These are phyloP conservation scores for Marcusenius ussheri DNA, from an alignment of 2,113 vertebrate species.

Conservation along the genomic window DNA sequence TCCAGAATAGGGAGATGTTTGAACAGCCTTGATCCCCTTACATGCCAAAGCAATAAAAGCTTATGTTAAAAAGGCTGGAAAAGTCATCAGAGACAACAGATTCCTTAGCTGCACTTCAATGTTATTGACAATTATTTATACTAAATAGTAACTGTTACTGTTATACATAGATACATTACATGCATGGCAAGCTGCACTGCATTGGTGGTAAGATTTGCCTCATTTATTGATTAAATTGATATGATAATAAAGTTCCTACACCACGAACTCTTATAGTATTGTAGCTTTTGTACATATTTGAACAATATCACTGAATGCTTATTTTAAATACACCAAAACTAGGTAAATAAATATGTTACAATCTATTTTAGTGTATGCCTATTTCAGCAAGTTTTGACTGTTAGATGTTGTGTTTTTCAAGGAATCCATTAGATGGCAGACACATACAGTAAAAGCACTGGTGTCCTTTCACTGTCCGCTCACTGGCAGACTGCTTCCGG, in stretches of 20 bases:
- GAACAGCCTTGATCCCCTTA: not conserved
- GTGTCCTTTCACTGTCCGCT: conserved; percentile 19
- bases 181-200: not conserved
- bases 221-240: not conserved
- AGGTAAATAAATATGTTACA: not conserved
- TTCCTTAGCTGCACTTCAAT: not conserved
- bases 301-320: not conserved
- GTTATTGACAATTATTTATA: not conserved
- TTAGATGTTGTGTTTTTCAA: conserved; percentile 36
- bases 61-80: not conserved
- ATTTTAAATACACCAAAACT: not conserved
- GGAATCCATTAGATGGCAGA: conserved; percentile 68
- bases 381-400: not conserved
- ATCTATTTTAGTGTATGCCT: not conserved
- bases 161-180: not conserved
- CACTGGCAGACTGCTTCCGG: conserved; percentile 6
- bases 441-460: conserved; percentile 46
- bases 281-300: not conserved
- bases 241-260: not conserved
- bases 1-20: not conserved
- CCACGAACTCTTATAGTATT: not conserved
- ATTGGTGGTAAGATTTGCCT: not conserved
- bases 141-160: not conserved
- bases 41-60: not conserved
- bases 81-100: not conserved